Conservation (phyloP, 2,113 vertebrate genomes). For the Podilymbus podiceps region DNA sequence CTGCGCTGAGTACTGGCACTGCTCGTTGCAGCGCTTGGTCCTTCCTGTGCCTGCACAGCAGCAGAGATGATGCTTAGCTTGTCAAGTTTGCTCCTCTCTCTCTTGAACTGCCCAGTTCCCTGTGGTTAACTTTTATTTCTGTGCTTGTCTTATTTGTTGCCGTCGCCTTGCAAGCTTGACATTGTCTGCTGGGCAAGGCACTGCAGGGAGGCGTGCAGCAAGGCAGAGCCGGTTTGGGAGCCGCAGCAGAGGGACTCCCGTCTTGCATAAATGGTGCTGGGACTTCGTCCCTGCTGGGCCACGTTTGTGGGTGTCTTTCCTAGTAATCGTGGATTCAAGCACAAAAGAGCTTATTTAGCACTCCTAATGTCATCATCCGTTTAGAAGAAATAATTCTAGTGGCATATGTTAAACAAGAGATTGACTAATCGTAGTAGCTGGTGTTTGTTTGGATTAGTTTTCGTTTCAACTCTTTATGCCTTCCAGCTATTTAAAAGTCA, state of each 20-base stretch:
- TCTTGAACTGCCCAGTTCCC: rapidly evolving
- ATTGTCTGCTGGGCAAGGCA: not conserved
- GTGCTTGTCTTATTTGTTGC: not conserved
- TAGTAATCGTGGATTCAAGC: not conserved
- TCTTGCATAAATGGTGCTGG: not conserved
- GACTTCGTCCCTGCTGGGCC: not conserved
- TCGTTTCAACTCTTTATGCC: not conserved
- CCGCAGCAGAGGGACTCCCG: not conserved
- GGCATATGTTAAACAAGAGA: not conserved
- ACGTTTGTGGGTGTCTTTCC: not conserved
- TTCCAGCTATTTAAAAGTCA: not conserved
- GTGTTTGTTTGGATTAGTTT: not conserved
- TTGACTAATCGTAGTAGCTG: not conserved
- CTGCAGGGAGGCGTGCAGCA: rapidly evolving
- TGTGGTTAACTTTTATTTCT: not conserved
- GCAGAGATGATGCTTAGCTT: not conserved
- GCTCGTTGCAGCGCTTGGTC: not conserved
- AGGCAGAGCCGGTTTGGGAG: not conserved
- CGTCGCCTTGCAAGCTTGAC: not conserved
- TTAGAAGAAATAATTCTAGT: not conserved
- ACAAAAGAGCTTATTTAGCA: not conserved
- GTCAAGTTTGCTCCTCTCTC: not conserved
- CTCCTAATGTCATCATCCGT: not conserved
- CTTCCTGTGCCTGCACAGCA: not conserved
- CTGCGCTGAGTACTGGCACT: rapidly evolving